These are phyloP conservation scores for Antheraea mylitta DNA, from an alignment of 1,140 invertebrate genomes.

Conservation along the genomic window DNA sequence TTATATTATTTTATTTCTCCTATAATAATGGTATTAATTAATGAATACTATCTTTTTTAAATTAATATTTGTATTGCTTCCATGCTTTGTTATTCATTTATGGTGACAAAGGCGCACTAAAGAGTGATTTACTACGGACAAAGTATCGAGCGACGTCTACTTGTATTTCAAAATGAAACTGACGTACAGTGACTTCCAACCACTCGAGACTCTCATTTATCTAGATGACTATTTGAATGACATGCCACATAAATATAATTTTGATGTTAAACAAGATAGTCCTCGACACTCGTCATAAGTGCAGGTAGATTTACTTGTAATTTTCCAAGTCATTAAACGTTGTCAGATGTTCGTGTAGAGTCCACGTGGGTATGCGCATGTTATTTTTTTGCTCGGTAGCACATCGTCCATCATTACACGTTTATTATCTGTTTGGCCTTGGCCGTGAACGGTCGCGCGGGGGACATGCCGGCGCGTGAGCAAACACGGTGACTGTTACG, in stretches of 20 bases:
- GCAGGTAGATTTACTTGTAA: constrained; percentile 30
- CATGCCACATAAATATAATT: constrained; percentile 10
- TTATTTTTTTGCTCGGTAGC: constrained; percentile 55
- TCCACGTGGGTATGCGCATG: constrained; percentile 54
- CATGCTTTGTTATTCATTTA: too few relatives aligned
- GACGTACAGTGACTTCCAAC: constrained; percentile 22
- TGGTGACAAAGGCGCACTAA: constrained; percentile 31
- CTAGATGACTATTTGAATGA: constrained; percentile 24
- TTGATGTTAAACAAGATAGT: constrained; percentile 26
- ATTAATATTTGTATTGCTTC: too few relatives aligned
- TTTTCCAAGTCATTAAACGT: constrained; percentile 69
- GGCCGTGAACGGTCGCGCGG: constrained; percentile 66
- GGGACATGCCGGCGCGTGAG: constrained; percentile 41
- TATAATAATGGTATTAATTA: too few relatives aligned
- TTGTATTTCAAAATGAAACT: constrained; percentile 38
- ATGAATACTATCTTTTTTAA: too few relatives aligned
- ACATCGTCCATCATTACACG: constrained; percentile 59
- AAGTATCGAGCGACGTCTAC: constrained; percentile 30
- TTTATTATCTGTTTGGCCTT: constrained; percentile 70
- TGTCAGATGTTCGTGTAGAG: constrained; percentile 51
- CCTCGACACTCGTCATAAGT: not conserved
- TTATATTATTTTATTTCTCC: too few relatives aligned
- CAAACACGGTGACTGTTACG: constrained; percentile 27
- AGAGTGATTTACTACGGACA: constrained; percentile 41
- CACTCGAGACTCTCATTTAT: constrained; percentile 22